Evolutionary conservation across 2,888 invertebrate genomes (phyloP).

Genomic region (Lasioglossum lativentre): DNA sequence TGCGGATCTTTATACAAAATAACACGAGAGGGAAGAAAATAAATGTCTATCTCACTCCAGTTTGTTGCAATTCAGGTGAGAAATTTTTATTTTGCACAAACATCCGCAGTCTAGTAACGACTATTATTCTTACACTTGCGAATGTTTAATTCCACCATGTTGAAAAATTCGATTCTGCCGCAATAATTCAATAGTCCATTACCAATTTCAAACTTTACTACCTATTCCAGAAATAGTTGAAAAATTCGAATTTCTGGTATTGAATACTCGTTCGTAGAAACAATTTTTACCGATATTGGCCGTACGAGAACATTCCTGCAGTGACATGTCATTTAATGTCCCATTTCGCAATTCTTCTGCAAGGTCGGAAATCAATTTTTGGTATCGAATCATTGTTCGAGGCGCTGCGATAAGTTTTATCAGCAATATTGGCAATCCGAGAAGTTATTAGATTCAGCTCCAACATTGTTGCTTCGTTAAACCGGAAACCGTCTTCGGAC

Average conservation of each 20-base stretch:
- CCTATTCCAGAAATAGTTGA: not conserved
- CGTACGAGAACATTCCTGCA: not conserved
- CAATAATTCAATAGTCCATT: not conserved
- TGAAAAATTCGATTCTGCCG: not conserved
- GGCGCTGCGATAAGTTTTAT: not conserved
- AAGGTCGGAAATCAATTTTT: not conserved
- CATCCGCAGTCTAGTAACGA: too few relatives aligned
- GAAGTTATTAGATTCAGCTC: not conserved
- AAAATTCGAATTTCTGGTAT: not conserved
- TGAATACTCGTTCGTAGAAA: not conserved
- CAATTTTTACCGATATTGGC: not conserved
- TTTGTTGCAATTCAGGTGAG: too few relatives aligned
- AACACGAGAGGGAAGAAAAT: too few relatives aligned
- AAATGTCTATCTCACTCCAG: too few relatives aligned
- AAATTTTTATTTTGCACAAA: too few relatives aligned
- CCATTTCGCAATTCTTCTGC: not conserved
- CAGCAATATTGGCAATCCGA: not conserved
- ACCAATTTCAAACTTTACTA: not conserved
- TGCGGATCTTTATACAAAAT: too few relatives aligned
- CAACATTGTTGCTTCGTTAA: slow-evolving; percentile 16
- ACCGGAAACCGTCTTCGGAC: not conserved
- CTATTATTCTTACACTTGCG: too few relatives aligned
- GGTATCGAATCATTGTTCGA: slow-evolving; percentile 1
- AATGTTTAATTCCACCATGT: not conserved
- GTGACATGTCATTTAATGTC: not conserved